Base-by-base conservation (phyloP, 2,888 invertebrate species). In the Chironomus riparius region DNA sequence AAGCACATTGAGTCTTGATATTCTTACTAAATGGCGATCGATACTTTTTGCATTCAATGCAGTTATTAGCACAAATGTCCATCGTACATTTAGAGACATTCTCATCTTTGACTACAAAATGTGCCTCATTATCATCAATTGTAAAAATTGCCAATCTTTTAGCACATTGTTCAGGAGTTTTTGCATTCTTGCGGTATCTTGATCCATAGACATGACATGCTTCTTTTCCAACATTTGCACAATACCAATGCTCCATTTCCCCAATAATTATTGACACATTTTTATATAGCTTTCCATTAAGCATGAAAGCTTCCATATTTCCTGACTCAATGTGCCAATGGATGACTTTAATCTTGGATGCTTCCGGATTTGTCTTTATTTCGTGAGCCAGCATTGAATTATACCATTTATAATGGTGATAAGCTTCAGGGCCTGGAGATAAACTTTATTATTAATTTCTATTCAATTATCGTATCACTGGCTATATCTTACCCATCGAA, bases 271-370 rank as follows among this genome's bases (percentile, higher is more conserved):
- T 73, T 2, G 77, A 77, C 0, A 77, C 77, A n/a, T 68, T 62
- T 69, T 61, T 73, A 47, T 77, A 77, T 0, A 73, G 12, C 6
- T 65, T 48, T 3, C 72, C 68, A 48, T 70, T 68, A 61, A 77
- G 56, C 22, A 48, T 70, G 56, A 77, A 77, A 1, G 77, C 77
- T 28, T 77, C 74, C 15, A 61, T 24, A 24, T 77, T 77, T 18
- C 69, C 73, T 24, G 77, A 77, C 47, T 77, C 77, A 24, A 77
- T 77, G 15, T 73, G 68, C 77, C 77, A 77, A 61, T 77, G 77
- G 10, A 38, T 22, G n/a, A 77, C 22, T 21, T 70, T 73, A 12
- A 77, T 24, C 15, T 65, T 68, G 0, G 24, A 12, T 18, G n/a
- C 47, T 24, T 73, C 73, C 21, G 56, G 13, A 12, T 15, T 28